Evolutionary conservation across 1,140 invertebrate species (phyloP).

Genomic region (Zaprionus davidi): DNA sequence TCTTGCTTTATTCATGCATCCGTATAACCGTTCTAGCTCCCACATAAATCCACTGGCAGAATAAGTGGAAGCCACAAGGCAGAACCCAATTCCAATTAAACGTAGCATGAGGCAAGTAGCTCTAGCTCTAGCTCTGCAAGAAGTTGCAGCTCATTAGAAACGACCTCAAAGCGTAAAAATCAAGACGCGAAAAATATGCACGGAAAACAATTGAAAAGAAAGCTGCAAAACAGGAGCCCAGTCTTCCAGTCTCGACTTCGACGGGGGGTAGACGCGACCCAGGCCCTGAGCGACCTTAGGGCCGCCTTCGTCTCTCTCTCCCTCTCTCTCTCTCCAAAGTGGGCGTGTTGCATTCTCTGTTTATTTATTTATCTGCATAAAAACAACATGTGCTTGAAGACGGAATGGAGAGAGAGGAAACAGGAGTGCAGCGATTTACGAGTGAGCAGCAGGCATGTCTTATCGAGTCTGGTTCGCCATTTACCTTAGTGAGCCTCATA

Average conservation of each 20-base stretch:
- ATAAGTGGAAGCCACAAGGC: conserved; percentile 46
- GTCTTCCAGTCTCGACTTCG: too few relatives aligned
- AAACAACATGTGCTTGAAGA: conserved; percentile 25
- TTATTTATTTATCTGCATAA: conserved; percentile 31
- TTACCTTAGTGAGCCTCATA: conserved; percentile 55
- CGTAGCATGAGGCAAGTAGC: conserved; percentile 37
- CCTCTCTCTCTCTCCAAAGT: conserved; percentile 6
- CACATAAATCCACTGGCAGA: conserved; percentile 49
- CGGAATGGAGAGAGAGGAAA: conserved; percentile 12
- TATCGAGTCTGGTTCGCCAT: conserved; percentile 71
- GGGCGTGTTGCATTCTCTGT: conserved; percentile 26
- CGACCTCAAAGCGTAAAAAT: conserved; percentile 56
- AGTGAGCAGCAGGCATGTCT: conserved; percentile 69
- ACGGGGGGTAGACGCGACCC: not conserved
- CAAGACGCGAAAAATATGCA: conserved; percentile 34
- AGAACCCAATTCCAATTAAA: conserved; percentile 65
- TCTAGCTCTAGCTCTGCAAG: not conserved
- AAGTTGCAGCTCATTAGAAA: conserved; percentile 66
- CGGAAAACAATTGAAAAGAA: conserved; percentile 55
- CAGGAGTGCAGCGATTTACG: conserved; percentile 23
- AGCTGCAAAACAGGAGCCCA: conserved; percentile 47
- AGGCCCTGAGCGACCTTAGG: not conserved
- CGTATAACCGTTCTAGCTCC: conserved; percentile 36
- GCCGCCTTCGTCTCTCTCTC: not conserved
- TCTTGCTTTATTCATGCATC: conserved; percentile 10